Percentiles rank a stretch among this genome's conserved stretches.
phyloP scores from a whole-genome alignment of 2,888 invertebrate species.

The Trichopoda pennipes region DNA sequence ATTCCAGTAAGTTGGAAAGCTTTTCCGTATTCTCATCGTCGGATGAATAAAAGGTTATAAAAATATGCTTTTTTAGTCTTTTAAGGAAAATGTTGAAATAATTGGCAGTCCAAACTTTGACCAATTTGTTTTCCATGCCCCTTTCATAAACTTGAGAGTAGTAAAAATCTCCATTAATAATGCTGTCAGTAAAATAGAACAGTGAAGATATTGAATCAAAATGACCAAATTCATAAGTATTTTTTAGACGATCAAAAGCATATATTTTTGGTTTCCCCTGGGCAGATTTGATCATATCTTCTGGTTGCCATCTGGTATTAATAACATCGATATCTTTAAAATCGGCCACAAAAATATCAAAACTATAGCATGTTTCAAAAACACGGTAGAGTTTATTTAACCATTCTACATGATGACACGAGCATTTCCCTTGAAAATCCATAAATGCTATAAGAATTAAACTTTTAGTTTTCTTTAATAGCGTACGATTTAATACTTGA shows the following conservation, averaged over 20 bases:
- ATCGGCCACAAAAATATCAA: constrained; percentile 37
- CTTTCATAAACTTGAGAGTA: constrained; percentile 10
- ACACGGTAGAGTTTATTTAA: constrained; percentile 42
- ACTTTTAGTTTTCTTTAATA: not conserved
- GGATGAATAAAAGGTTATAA: constrained; percentile 44
- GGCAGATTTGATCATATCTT: not conserved
- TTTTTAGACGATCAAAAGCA: constrained; percentile 28
- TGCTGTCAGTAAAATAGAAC: not conserved
- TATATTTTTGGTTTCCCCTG: constrained; percentile 41
- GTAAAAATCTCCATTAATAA: not conserved
- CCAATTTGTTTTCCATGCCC: not conserved
- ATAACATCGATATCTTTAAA: constrained; percentile 50
- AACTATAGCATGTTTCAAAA: not conserved
- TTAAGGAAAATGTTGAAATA: constrained; percentile 19
- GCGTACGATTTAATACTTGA: not conserved
- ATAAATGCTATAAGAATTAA: constrained; percentile 1
- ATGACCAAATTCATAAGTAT: constrained; percentile 33
- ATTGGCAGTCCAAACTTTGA: constrained; percentile 44
- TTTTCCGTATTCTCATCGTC: constrained; percentile 1
- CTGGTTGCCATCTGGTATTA: constrained; percentile 28
- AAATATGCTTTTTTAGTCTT: constrained; percentile 34
- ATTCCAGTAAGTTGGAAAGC: not conserved
- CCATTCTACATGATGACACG: constrained; percentile 14
- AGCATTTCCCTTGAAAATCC: constrained; percentile 42
- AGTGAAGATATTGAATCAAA: not conserved